Base-by-base conservation (phyloP, 2,797 vertebrate genomes). In the Helostoma temminkii region DNA sequence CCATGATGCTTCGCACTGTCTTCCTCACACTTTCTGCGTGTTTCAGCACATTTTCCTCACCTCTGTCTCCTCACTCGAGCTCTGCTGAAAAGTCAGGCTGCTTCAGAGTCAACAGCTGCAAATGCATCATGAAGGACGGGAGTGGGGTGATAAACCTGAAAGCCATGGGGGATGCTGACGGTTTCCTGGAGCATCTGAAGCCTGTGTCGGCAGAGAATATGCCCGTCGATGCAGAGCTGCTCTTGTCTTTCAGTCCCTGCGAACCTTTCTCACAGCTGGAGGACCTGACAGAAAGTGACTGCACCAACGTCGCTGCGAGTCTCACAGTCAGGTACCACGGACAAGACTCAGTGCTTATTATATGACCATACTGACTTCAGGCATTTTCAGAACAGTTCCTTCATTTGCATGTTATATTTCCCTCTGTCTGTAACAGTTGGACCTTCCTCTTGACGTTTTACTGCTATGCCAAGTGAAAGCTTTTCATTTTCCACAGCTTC, bases 101-200 rank as follows among this genome's bases (percentile, higher is more conserved):
- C 76, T 91, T 95, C 62, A 93, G 87, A 65, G 89, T 94, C 61
- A 93, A 91, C 69, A 83, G 50, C 78, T 95, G 94, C 70, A 92
- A 93, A 50, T 94, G 93, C 55, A 90, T 95, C 81, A 89, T 94
- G 94, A 88, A 91, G 80, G 93, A 94, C 0, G 93, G 95, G 11
- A 92, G 90, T 0, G 93, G 93, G 1, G 86, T 93, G 59, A 91
- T 94, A 9, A 90, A 89, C 77, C 79, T 95, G 85, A 86, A 81
- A 0, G 78, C 89, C 0, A 57, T 94, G 78, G 93, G 88, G 5
- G 88, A 90, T 3, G 53, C 74, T 0, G 84, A 89, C 0, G 93
- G 92, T 5, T 93, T 93, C 76, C 70, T 94, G 64, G 80, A 81
- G 9, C 78, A 50, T 15, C 19, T 76, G 54, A 81, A 57, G 34